These are phyloP conservation scores for Globicephala melas DNA, from an alignment of 2,113 vertebrate species.

Conservation along the genomic window DNA sequence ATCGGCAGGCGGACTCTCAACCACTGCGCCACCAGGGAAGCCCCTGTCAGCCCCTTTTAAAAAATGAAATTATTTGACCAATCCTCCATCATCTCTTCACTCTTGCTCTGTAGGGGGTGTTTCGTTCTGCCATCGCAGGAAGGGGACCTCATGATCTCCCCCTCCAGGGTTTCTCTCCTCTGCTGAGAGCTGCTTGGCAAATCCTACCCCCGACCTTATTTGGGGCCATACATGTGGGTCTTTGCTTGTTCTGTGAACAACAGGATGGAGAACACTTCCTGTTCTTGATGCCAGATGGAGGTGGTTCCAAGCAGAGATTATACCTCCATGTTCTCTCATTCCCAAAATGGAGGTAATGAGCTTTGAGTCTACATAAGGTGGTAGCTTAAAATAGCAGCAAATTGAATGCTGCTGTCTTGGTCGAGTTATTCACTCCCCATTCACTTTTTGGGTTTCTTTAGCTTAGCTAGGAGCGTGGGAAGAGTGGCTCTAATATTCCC, in stretches of 20 bases:
- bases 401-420: neutral
- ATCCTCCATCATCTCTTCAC: neutral
- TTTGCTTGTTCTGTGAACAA: neutral
- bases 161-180: neutral
- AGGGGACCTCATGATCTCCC: neutral
- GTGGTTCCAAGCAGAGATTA: neutral
- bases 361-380: neutral
- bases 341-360: neutral
- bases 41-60: neutral
- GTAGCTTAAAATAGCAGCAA: neutral
- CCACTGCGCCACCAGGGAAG: too few relatives aligned
- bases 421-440: neutral
- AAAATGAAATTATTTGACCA: neutral
- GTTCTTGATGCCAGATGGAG: neutral
- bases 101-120: neutral
- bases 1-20: too few relatives aligned
- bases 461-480: neutral
- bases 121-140: neutral
- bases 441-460: neutral
- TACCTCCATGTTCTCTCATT: neutral
- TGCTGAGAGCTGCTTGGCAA: neutral
- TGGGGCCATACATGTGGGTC: neutral
- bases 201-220: neutral
- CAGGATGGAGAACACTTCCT: neutral
- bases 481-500: too few relatives aligned